Evolutionary conservation across 2,888 invertebrate species (phyloP), one percentile per base, ranked within the genome.

Genomic region (Drosophila meridionalis): DNA sequence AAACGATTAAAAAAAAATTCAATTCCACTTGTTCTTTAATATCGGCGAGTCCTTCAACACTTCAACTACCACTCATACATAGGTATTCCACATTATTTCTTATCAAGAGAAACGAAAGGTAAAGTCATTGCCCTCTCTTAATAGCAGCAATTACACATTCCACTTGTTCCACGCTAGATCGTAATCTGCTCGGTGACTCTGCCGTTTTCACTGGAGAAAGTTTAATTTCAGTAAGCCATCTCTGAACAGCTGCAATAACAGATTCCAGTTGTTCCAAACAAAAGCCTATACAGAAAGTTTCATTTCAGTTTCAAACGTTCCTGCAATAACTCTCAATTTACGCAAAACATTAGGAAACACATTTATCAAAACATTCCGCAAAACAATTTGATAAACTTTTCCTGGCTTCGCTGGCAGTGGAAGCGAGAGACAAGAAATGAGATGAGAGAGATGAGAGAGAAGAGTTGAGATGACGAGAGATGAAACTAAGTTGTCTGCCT

Each of bases 401-500:
- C 32, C 30, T 77, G 48, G 53, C 36, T 57, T 36, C 8, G 20
- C 11, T 43, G 34, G 32, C 7, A 30, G n/a, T 8, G 42, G 8
- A 2, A 40, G 36, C 7, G 40, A 6, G n/a, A 40, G 40, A 40
- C 7, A 9, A 34, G 8, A 8, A 9, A 2, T 6, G 7, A 40
- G n/a, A n/a, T 20, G 40, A 14, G 58, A 30, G 30, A 28, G 12
- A 32, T 2, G 43, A 43, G 34, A 34, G 8, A 8, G 34, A 20
- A 34, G 8, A 8, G 34, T 8, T 6, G 7, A 40, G n/a, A n/a
- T 20, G 40, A 14, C 38, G 58, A 30, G 30, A 28, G 12, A 32
- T 2, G 43, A 43, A 40, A 38, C 28, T 30, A 58, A 53, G 45
- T 69, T 56, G 47, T 30, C 40, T 56, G 59, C 42, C 48, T 76